These are phyloP conservation scores for Holacanthus passer DNA, from an alignment of 2,113 vertebrate species.

Conservation along the genomic window DNA sequence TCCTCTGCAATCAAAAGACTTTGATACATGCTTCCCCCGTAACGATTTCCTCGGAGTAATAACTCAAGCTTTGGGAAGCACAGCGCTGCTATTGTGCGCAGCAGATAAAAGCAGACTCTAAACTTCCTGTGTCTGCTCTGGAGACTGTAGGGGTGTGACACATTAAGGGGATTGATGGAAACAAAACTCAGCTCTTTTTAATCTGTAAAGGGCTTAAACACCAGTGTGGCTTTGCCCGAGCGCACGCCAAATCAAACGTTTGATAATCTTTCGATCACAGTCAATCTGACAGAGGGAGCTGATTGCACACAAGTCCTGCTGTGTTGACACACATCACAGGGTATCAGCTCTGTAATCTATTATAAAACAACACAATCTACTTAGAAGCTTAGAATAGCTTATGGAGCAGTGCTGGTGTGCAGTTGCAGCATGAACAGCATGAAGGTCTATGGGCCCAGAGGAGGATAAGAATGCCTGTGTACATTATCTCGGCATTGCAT, in stretches of 20 bases:
- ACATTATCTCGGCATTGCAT: slow-evolving; percentile 25
- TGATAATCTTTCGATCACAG: slow-evolving; percentile 50
- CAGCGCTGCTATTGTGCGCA: slow-evolving; percentile 64
- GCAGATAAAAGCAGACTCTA: slow-evolving; percentile 69
- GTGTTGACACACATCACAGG: slow-evolving; percentile 53
- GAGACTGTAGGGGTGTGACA: slow-evolving; percentile 33
- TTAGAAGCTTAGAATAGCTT: slow-evolving; percentile 36
- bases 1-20: slow-evolving; percentile 57
- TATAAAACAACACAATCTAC: slow-evolving; percentile 58
- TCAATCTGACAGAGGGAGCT: slow-evolving; percentile 5
- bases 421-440: not conserved
- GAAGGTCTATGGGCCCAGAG: not conserved
- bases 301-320: slow-evolving; percentile 26
- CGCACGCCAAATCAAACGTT: not conserved
- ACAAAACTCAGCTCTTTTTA: slow-evolving; percentile 28
- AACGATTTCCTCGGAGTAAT: slow-evolving; percentile 62
- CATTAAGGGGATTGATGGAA: slow-evolving; percentile 40
- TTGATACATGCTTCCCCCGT: slow-evolving; percentile 49
- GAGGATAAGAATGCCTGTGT: not conserved
- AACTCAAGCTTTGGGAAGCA: slow-evolving; percentile 59
- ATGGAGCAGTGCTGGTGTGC: slow-evolving; percentile 22
- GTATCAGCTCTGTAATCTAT: slow-evolving; percentile 52
- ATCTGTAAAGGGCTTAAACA: slow-evolving; percentile 30
- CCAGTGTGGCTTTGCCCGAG: slow-evolving; percentile 8
- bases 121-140: slow-evolving; percentile 66